A percentile compares a stretch with the other conserved stretches of the same genome.
Evolutionary conservation across 2,113 vertebrate species (phyloP).

Genomic region (Laticauda laticaudata): DNA sequence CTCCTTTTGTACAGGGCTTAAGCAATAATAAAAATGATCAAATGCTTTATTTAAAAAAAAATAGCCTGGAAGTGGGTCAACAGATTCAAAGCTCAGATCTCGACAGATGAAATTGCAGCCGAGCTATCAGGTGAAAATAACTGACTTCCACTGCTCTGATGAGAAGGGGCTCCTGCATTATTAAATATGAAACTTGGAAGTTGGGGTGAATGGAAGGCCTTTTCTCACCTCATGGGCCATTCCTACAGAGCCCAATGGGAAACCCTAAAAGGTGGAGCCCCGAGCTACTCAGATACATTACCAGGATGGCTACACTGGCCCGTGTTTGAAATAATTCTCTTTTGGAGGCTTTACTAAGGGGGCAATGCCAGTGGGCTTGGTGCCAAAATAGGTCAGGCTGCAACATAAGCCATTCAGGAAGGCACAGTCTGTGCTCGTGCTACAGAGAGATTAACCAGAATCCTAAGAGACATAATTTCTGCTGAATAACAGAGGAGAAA

Average conservation of each 20-base stretch:
- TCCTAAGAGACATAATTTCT: background rate
- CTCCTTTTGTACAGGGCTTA: background rate
- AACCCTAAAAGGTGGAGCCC: background rate
- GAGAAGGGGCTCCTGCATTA: conserved; percentile 5
- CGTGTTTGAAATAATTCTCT: background rate
- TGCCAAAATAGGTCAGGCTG: background rate
- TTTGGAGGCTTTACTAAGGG: background rate
- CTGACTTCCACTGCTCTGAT: background rate
- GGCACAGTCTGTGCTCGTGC: background rate
- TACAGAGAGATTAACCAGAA: background rate
- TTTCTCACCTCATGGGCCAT: background rate
- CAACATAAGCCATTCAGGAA: background rate
- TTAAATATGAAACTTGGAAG: background rate
- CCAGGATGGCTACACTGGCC: background rate
- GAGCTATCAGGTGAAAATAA: background rate
- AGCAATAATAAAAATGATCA: background rate
- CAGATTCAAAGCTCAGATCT: background rate
- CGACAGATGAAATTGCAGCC: background rate
- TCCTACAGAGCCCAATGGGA: background rate
- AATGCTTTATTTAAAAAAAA: background rate
- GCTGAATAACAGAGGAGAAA: background rate
- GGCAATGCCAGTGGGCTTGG: background rate
- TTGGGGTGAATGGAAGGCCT: rapidly evolving
- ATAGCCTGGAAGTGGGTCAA: background rate
- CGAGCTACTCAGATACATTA: background rate